Base-by-base conservation (phyloP, 2,113 vertebrate species). In the Pampusana beccarii region DNA sequence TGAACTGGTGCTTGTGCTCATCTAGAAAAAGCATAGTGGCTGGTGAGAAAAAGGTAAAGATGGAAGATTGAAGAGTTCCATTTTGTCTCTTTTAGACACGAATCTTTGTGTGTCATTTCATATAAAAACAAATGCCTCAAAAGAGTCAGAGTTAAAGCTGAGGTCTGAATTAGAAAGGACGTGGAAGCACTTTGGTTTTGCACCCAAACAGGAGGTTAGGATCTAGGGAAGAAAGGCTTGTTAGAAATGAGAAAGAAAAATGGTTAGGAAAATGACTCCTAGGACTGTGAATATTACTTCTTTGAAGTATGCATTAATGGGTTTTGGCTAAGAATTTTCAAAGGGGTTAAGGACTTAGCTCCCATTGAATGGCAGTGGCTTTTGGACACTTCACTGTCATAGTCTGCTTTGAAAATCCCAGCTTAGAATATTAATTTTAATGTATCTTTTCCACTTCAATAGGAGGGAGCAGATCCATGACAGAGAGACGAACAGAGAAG, bases 391-490 rank as follows among this genome's bases (percentile, higher is more conserved):
- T 92, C 46, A 74, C 17, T 94, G 82, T 20, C 16, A 33, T 40
- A 88, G 75, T n/a, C 42, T 88, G 58, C 94, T 93, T 93, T 95
- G 92, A 94, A 95, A 95, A 92, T 86, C 69, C 53, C 44, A 79
- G 26, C 34, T 87, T 81, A 89, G 61, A 85, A 72, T 94, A 90
- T 92, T 94, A 88, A 90, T 95, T 93, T 86, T 80, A 83, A 86
- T 24, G 33, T 83, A 70, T 28, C 48, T 86, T 93, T 94, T 86
- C 40, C 38, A 67, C 44, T 83, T 29, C 10, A 67, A 64, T 64
- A 86, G 48, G 51, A 92, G 46, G 46, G 60, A 89, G 24, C 24
- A 79, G 38, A 65, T 81, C 29, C 14, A 61, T 75, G 66, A 54
- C 60, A 80, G 54, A 69, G 56, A 40, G 44, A 67, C 3, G 33